These are phyloP conservation scores for Monopis laevigella DNA, from an alignment of 2,888 invertebrate genomes.

Conservation along the genomic window DNA sequence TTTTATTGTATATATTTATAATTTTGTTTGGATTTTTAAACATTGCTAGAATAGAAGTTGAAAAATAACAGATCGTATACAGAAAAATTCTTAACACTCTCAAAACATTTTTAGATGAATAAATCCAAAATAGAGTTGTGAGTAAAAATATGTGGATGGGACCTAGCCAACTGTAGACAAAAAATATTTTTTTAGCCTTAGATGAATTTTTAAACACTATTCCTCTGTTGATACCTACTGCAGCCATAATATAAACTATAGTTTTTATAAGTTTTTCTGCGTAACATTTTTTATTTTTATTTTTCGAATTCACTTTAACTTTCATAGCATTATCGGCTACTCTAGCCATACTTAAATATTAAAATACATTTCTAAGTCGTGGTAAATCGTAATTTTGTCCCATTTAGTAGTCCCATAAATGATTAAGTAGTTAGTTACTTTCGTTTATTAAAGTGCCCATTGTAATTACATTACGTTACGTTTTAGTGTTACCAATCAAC, in stretches of 20 bases:
- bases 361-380: too few relatives aligned
- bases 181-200: neutral
- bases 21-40: neutral
- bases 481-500: too few relatives aligned
- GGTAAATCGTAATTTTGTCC: too few relatives aligned
- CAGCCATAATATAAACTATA: neutral
- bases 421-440: too few relatives aligned
- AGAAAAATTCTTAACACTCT: neutral
- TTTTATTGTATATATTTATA: neutral
- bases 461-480: too few relatives aligned
- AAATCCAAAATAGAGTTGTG: too few relatives aligned
- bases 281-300: neutral
- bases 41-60: neutral
- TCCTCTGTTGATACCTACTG: neutral
- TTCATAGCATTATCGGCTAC: neutral
- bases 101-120: neutral
- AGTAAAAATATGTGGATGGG: too few relatives aligned
- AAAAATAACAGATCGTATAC: neutral
- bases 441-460: too few relatives aligned
- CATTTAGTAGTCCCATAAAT: too few relatives aligned
- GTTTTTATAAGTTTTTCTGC: neutral
- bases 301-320: conserved; percentile 1
- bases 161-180: neutral
- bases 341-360: too few relatives aligned
- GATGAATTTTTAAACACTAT: neutral